Base-by-base conservation (phyloP, 2,797 vertebrate genomes). In the Lagorchestes hirsutus region DNA sequence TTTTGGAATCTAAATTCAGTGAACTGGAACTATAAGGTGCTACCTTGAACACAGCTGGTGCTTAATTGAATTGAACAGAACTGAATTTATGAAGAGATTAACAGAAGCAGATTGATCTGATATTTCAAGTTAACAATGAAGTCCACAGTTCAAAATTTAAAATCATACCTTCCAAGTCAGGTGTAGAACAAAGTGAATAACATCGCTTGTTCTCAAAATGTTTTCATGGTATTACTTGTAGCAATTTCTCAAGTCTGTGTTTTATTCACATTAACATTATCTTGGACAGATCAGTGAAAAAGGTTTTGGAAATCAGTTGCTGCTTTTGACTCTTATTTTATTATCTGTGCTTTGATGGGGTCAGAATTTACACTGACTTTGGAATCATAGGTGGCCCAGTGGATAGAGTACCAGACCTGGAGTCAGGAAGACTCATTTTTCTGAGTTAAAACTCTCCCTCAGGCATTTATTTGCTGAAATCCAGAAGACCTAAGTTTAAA, bases 221-320 rank as follows among this genome's bases (percentile, higher is more conserved):
- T 11, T 22, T 54, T 28, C 24, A 54, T 92, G 54, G n/a, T 46
- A 24, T 90, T 93, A 31, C 3, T 0, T 13, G 27, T 22, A 59
- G 82, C 82, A 13, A 29, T 34, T 91, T 46, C 90, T 31, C 4
- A 22, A 0, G 52, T 55, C 55, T 18, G 5, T 14, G 4, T 24
- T 34, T 40, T 8, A 13, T 82, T 82, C 40, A 46, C 55, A 11
- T 0, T 0, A 5, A 52, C 62, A 0, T 29, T 29, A 46, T 62
- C 46, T 74, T 24, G 14, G 3, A 9, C 1, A 0, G 5, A 6
- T 34, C 24, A 8, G 5, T 0, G 24, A 31, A 29, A 91, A 10
- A 24, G 55, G 28, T 2, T 13, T 31, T 58, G 6, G 74, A 74
- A 93, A 11, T 4, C 29, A 10, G 94, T 91, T n/a, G 67, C 67